phyloP scores from a whole-genome alignment of 2,797 vertebrate genomes.

The Euphonia xanthogaster region DNA sequence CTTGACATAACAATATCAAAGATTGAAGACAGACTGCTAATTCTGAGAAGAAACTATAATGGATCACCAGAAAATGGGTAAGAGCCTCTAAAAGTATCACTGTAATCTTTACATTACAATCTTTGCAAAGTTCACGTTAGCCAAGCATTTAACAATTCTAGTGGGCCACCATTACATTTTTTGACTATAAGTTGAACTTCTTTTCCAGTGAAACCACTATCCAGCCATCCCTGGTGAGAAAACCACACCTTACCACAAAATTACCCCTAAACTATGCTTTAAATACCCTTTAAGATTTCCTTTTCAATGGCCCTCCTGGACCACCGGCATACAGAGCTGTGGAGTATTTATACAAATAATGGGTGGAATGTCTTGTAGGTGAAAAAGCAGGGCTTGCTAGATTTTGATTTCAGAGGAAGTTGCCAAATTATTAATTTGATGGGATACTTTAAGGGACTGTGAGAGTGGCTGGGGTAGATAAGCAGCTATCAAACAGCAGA shows the following conservation, averaged over 20 bases:
- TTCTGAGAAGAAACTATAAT: background rate
- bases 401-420: background rate
- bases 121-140: background rate
- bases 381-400: background rate
- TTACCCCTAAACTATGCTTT: background rate
- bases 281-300: background rate
- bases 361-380: background rate
- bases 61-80: background rate
- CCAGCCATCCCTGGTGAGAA: background rate
- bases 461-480: background rate
- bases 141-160: background rate
- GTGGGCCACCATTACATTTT: background rate
- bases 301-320: background rate
- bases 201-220: background rate
- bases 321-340: fast-evolving
- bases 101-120: background rate
- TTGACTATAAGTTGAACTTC: background rate
- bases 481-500: background rate
- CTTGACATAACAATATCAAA: background rate
- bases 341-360: background rate
- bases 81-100: background rate
- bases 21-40: background rate
- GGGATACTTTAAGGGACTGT: background rate
- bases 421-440: background rate
- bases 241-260: background rate